Conservation (phyloP, 2,797 vertebrate species). For the Sebastolobus altivelis region DNA sequence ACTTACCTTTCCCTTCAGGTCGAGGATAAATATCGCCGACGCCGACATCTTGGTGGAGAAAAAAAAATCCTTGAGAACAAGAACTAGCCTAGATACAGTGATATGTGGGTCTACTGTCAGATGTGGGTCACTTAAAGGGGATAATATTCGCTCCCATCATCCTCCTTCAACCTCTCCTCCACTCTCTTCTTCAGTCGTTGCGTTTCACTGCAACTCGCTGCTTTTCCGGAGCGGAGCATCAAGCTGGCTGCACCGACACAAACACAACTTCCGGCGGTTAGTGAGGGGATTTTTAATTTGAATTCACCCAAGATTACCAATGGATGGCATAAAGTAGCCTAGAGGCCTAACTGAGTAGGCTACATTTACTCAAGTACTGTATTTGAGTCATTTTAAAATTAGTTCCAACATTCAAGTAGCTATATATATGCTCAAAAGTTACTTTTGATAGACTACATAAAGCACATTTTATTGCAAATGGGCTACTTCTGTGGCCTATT, state of each 20-base stretch:
- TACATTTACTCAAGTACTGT: not conserved
- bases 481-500: no score
- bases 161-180: conserved; percentile 52
- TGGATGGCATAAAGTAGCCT: not conserved
- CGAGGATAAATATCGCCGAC: conserved; percentile 88
- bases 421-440: no score
- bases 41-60: conserved; percentile 80
- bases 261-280: conserved; percentile 39
- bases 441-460: no score
- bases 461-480: not conserved
- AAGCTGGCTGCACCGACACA: conserved; percentile 8
- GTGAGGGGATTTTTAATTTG: not conserved
- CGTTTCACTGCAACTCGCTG: conserved; percentile 46
- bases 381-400: not conserved
- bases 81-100: conserved; percentile 2
- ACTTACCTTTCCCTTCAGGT: conserved; percentile 90
- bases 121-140: conserved; percentile 68
- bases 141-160: conserved; percentile 59
- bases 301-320: not conserved
- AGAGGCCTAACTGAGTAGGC: no score
- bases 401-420: no score
- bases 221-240: conserved; percentile 62
- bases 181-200: conserved; percentile 12
- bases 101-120: conserved; percentile 9
- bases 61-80: conserved; percentile 17